These are phyloP conservation scores for Anoplius nigerrimus DNA, from an alignment of 2,888 invertebrate genomes.

Conservation along the genomic window DNA sequence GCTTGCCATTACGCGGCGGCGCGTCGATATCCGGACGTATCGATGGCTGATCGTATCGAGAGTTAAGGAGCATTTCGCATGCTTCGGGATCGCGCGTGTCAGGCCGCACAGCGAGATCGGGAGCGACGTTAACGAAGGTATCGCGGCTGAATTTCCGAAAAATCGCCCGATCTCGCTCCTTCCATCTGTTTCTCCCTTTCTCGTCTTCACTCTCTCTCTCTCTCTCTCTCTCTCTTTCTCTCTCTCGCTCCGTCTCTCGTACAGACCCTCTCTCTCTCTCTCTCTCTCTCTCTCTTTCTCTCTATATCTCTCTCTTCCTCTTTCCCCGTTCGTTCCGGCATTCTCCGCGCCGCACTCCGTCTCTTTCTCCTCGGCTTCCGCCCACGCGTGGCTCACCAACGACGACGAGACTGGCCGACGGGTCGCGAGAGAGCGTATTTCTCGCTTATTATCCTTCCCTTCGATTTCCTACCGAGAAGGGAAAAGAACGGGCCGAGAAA, in stretches of 20 bases:
- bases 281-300: slow-evolving; percentile 8
- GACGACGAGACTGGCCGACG: slow-evolving; percentile 59
- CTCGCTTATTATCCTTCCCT: slow-evolving; percentile 74
- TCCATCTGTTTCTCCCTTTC: no score
- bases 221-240: slow-evolving; percentile 23
- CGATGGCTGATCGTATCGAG: slow-evolving; percentile 25
- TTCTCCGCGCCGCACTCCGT: neutral
- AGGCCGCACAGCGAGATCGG: slow-evolving; percentile 8
- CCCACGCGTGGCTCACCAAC: slow-evolving; percentile 8
- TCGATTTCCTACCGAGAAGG: slow-evolving; percentile 63
- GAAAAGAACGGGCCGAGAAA: slow-evolving; percentile 47
- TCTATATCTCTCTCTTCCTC: slow-evolving; percentile 23
- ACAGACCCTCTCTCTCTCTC: slow-evolving; percentile 23
- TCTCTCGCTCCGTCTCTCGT: slow-evolving; percentile 6
- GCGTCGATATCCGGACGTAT: slow-evolving; percentile 35
- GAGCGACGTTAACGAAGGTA: slow-evolving; percentile 57
- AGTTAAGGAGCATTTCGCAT: slow-evolving; percentile 22
- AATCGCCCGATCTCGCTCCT: slow-evolving; percentile 35
- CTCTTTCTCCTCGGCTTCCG: slow-evolving; percentile 5
- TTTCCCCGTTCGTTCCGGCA: neutral
- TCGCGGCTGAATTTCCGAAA: slow-evolving; percentile 53
- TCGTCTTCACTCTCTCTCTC: neutral
- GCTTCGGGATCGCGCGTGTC: slow-evolving; percentile 32
- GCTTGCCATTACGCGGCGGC: neutral
- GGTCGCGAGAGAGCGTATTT: slow-evolving; percentile 65